A percentile compares a stretch with the other conserved stretches of the same genome.
Evolutionary conservation across 2,797 vertebrate genomes (phyloP).

Genomic region (Urocyon cinereoargenteus): DNA sequence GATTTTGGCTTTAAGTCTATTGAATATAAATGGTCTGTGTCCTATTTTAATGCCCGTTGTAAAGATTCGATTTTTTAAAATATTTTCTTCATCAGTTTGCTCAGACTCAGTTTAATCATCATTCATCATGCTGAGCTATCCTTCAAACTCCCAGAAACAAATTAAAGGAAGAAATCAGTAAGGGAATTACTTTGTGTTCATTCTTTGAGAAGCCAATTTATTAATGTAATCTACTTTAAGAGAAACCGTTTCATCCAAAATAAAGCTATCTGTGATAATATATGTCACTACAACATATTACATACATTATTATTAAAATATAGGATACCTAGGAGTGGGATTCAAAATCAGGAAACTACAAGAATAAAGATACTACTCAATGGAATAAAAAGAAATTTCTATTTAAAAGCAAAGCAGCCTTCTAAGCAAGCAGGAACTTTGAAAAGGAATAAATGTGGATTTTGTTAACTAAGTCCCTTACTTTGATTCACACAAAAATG

Average conservation of each 20-base stretch:
- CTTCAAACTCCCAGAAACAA: background rate
- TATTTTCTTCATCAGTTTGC: background rate
- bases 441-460: background rate
- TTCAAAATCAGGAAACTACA: constrained; percentile 4
- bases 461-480: constrained; percentile 40
- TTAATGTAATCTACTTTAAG: constrained; percentile 57
- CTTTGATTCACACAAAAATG: constrained; percentile 25
- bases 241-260: background rate
- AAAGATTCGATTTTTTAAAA: background rate
- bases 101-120: background rate
- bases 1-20: background rate
- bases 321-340: background rate
- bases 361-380: background rate
- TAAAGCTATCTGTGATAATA: background rate
- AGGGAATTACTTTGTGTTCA: constrained; percentile 45
- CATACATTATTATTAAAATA: background rate
- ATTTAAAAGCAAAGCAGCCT: background rate
- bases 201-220: constrained; percentile 8
- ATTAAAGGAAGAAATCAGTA: constrained; percentile 34
- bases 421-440: background rate
- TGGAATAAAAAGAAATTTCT: background rate
- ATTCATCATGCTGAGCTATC: background rate
- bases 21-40: background rate
- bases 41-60: background rate
- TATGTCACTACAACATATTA: background rate